Conservation (phyloP, 2,113 vertebrate species). For the Engystomops pustulosus region DNA sequence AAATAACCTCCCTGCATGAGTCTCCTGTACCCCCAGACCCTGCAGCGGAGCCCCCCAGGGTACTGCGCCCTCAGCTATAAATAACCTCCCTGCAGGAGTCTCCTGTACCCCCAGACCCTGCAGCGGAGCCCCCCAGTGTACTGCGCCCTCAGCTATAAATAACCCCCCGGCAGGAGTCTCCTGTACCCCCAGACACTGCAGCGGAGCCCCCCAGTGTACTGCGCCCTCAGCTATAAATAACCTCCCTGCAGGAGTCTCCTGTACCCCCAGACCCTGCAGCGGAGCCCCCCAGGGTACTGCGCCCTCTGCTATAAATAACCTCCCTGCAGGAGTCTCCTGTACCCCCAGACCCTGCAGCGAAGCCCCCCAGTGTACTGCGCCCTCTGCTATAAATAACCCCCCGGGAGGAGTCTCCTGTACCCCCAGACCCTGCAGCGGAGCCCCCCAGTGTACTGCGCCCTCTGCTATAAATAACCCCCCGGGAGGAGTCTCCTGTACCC, state of each 20-base stretch:
- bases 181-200: no score
- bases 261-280: no score
- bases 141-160: slow-evolving; percentile 58
- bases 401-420: slow-evolving; percentile 45
- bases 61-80: slow-evolving; percentile 48
- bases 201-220: not conserved
- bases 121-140: no score
- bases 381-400: slow-evolving; percentile 63
- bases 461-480: slow-evolving; percentile 63
- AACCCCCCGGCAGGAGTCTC: slow-evolving; percentile 61
- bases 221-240: slow-evolving; percentile 60
- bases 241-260: slow-evolving; percentile 59
- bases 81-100: slow-evolving; percentile 62
- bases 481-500: slow-evolving; percentile 41
- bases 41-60: no score
- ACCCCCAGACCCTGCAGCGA: no score
- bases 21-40: not conserved
- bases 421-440: no score
- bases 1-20: slow-evolving; percentile 62
- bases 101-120: no score
- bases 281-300: not conserved
- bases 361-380: not conserved
- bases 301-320: slow-evolving; percentile 62
- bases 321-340: slow-evolving; percentile 53
- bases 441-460: not conserved